Conservation (phyloP, 1,140 invertebrate species). For the Aphidius ervi region DNA sequence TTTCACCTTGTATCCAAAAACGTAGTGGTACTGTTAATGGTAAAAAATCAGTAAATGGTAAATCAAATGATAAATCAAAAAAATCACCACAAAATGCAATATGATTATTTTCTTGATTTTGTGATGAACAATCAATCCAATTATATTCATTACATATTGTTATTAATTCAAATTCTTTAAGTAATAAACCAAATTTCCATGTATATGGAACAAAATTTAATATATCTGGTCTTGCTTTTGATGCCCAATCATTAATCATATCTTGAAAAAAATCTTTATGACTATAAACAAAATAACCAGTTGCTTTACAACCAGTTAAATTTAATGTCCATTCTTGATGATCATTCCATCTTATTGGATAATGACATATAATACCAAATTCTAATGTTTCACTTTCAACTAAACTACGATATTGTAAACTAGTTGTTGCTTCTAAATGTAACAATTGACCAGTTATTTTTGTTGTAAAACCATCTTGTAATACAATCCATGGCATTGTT, state of each 20-base stretch:
- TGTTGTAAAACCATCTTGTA: constrained; percentile 80
- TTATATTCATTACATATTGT: constrained; percentile 96
- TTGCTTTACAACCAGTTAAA: constrained; percentile 90
- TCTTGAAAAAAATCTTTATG: constrained; percentile 96
- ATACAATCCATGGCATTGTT: constrained; percentile 89
- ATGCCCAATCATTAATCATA: constrained; percentile 94
- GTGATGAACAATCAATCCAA: constrained; percentile 97
- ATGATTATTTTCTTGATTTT: constrained; percentile 91
- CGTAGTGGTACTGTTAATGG: constrained; percentile 81
- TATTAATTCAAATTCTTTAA: constrained; percentile 95
- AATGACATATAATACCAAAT: constrained; percentile 81
- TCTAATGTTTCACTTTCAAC: constrained; percentile 92
- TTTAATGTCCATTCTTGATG: constrained; percentile 89
- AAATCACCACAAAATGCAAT: constrained; percentile 90
- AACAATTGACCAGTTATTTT: constrained; percentile 90
- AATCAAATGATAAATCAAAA: constrained; percentile 86
- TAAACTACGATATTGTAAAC: constrained; percentile 85
- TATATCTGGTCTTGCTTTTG: constrained; percentile 84
- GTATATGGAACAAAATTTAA: constrained; percentile 96
- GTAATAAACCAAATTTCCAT: constrained; percentile 84
- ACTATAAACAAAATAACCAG: constrained; percentile 85
- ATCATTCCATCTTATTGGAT: constrained; percentile 91
- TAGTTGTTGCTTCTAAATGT: constrained; percentile 91
- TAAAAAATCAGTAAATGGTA: constrained; percentile 89
- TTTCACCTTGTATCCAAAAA: constrained; percentile 93